A percentile compares a stretch with the other conserved stretches of the same genome.
These are phyloP conservation scores for Campodea augens DNA, from an alignment of 1,140 invertebrate species.

Conservation along the genomic window DNA sequence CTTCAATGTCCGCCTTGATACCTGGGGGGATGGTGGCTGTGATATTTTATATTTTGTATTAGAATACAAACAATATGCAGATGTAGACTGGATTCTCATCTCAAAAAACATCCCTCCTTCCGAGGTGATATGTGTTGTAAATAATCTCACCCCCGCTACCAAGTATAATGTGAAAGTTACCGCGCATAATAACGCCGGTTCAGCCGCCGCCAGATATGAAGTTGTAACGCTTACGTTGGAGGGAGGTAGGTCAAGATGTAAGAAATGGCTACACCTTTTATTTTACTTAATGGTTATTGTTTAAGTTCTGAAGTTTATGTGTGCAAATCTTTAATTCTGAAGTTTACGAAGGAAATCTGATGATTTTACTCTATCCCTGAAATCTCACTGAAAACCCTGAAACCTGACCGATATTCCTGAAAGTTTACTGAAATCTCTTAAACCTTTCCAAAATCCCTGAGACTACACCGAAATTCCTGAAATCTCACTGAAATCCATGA, in stretches of 20 bases:
- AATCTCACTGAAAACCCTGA: too few species aligned
- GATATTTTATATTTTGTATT: constrained; percentile 72
- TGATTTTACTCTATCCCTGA: too few species aligned
- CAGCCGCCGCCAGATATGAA: constrained; percentile 67
- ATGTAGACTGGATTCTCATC: constrained; percentile 38
- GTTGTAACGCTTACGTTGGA: constrained; percentile 56
- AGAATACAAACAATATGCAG: constrained; percentile 43
- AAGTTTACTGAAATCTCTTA: too few species aligned
- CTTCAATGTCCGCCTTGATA: constrained; percentile 67
- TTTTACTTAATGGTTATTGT: too few species aligned
- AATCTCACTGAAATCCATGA: too few species aligned
- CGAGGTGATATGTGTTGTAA: constrained; percentile 55
- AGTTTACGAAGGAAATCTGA: too few species aligned
- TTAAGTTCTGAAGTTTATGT: too few species aligned
- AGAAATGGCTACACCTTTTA: too few species aligned
- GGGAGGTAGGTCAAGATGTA: constrained; percentile 43
- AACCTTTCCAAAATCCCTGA: too few species aligned
- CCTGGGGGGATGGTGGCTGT: constrained; percentile 76
- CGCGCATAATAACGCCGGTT: constrained; percentile 81
- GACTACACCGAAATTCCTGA: too few species aligned
- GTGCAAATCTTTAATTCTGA: too few species aligned
- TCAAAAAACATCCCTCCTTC: constrained; percentile 53
- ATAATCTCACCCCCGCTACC: constrained; percentile 61
- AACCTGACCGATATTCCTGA: too few species aligned
- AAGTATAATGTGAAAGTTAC: constrained; percentile 71